phyloP scores from a whole-genome alignment of 2,113 vertebrate species.

The Asarcornis scutulata region DNA sequence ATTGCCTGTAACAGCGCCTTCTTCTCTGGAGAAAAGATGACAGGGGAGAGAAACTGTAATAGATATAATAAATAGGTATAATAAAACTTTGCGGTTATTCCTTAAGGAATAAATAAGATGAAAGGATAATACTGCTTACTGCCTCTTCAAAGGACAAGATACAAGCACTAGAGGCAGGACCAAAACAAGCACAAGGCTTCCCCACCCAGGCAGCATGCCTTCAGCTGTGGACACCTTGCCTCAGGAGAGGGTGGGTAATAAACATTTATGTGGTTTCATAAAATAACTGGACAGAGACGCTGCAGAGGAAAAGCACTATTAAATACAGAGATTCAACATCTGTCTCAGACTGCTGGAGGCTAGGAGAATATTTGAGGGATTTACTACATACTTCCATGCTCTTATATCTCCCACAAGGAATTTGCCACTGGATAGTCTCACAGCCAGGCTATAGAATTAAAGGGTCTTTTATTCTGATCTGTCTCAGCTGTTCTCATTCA shows the following conservation, averaged over 20 bases:
- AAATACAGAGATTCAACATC: not conserved
- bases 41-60: not conserved
- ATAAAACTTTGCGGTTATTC: not conserved
- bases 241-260: not conserved
- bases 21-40: not conserved
- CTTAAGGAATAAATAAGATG: not conserved
- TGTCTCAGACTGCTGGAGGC: not conserved
- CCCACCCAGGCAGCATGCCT: fast-evolving
- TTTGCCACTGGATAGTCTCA: not conserved
- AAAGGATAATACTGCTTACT: not conserved
- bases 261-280: not conserved
- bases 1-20: not conserved
- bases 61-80: not conserved
- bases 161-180: not conserved
- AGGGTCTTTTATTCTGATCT: not conserved
- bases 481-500: not conserved
- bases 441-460: not conserved
- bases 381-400: not conserved
- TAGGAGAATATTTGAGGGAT: not conserved
- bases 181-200: not conserved
- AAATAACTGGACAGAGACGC: not conserved
- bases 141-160: not conserved
- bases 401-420: not conserved
- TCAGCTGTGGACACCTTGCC: not conserved
- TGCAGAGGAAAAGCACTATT: not conserved